These are phyloP conservation scores for Anagyrus pseudococci DNA, from an alignment of 2,888 invertebrate species.

Conservation along the genomic window DNA sequence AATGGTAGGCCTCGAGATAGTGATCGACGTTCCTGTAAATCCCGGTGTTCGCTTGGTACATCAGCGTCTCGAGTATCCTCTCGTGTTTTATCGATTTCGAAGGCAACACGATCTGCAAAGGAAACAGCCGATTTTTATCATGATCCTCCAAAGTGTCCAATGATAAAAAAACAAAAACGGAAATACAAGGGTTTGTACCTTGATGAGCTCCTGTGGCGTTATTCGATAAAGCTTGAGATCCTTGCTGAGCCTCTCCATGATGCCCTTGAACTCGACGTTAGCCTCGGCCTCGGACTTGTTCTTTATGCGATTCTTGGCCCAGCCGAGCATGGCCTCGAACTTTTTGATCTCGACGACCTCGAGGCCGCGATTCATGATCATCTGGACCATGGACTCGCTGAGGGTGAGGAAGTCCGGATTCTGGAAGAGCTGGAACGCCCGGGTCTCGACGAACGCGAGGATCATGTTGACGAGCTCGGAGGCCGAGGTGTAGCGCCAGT, in stretches of 20 bases:
- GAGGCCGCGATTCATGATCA: constrained; percentile 91
- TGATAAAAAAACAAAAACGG: neutral
- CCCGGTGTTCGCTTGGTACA: constrained; percentile 92
- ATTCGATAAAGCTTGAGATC: constrained; percentile 90
- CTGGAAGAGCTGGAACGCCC: constrained; percentile 85
- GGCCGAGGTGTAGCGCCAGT: constrained; percentile 94
- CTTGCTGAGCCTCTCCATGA: constrained; percentile 88
- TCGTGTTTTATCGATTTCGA: constrained; percentile 93
- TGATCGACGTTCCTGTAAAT: constrained; percentile 91
- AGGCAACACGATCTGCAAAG: constrained; percentile 79
- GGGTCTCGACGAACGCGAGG: constrained; percentile 85
- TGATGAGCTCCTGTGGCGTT: constrained; percentile 90
- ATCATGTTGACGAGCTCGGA: constrained; percentile 95
- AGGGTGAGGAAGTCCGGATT: constrained; percentile 84
- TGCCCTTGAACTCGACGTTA: constrained; percentile 88
- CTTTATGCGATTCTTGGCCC: constrained; percentile 87
- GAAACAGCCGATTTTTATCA: neutral
- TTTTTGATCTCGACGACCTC: constrained; percentile 89
- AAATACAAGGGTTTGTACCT: constrained; percentile 67
- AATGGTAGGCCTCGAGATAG: constrained; percentile 84
- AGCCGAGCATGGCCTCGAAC: constrained; percentile 91
- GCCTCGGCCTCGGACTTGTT: constrained; percentile 82
- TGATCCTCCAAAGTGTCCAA: neutral
- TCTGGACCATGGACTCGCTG: constrained; percentile 93
- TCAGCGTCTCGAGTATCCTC: constrained; percentile 87